Evolutionary conservation across 2,113 vertebrate genomes (phyloP), one percentile per base, ranked within the genome.

Genomic region (Archocentrus centrarchus): DNA sequence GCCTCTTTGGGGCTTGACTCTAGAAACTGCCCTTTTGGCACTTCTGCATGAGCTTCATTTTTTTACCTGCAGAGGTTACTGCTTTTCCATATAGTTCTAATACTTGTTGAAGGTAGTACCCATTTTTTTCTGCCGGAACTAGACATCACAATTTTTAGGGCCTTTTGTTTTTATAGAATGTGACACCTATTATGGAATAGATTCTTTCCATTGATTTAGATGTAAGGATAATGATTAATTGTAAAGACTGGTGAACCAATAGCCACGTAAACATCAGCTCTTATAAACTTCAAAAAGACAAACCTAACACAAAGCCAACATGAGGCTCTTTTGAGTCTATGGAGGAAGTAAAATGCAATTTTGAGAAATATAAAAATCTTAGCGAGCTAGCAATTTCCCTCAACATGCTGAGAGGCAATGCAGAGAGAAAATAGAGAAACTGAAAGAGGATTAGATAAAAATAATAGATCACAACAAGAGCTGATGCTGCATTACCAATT

Each of bases 391-490:
- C 17, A 13, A 24, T 70, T 70, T 70, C 66, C 15, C 44, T 70
- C 44, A 70, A 13, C 66, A 20, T 73, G 66, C 66, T 73, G 66
- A 53, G 66, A 73, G 53, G 44, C 44, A 53, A 73, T 73, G 44
- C 24, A 73, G 44, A 8, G 66, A n/a, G 17, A 32, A 70, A 70
- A 70, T 70, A 1, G 24, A 70, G 44, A 70, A 14, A 11, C 44
- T 53, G 66, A 73, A 70, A 73, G 44, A 32, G 44, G 44, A 32
- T 73, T 73, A 32, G 44, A 73, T 53, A 73, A 14, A 73, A 73
- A 73, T 70, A 73, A 73, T 20, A 73, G 27, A 50, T 53, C 66
- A 73, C 47, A 73, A 73, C 47, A 73, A 73, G 27, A 70, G 44
- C 66, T 70, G 44, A 53, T 53, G 44, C 27, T 73, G 66, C 17